Conservation (phyloP, 92 coral and sea anemone genomes). For the Porites divaricata region DNA sequence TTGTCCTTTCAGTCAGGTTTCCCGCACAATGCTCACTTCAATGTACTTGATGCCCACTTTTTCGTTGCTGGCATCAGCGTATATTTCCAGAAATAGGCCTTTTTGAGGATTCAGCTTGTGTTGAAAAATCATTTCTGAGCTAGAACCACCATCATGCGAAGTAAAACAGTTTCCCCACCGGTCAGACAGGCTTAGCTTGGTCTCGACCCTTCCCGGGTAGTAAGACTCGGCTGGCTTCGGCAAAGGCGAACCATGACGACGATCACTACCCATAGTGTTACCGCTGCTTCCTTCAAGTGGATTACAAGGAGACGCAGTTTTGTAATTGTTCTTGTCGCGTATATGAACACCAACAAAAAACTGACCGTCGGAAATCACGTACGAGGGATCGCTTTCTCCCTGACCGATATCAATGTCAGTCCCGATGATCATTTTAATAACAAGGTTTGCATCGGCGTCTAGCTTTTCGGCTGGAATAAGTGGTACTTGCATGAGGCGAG, state of each 20-base stretch:
- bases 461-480: constrained; percentile 13
- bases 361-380: constrained; percentile 28
- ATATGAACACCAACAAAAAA: constrained; percentile 1
- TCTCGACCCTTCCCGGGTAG: constrained; percentile 23
- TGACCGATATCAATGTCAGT: neutral
- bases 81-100: constrained; percentile 22
- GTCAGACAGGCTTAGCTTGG: constrained; percentile 15
- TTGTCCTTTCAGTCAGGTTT: neutral
- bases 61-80: neutral
- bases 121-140: constrained; percentile 16
- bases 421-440: constrained; percentile 13
- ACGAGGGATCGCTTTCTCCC: constrained; percentile 19
- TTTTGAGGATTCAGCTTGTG: constrained; percentile 15
- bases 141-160: constrained; percentile 12
- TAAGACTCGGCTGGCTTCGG: constrained; percentile 11
- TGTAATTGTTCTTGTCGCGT: constrained; percentile 15
- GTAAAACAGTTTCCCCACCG: constrained; percentile 29
- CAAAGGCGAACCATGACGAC: neutral
- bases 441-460: neutral
- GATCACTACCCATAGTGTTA: neutral
- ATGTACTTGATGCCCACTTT: constrained; percentile 19
- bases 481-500: constrained; percentile 13
- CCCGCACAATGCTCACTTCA: constrained; percentile 6
- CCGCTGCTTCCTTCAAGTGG: constrained; percentile 14
- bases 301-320: neutral